phyloP scores from a whole-genome alignment of 92 coral and sea anemone genomes.

The Siderastrea radians region DNA sequence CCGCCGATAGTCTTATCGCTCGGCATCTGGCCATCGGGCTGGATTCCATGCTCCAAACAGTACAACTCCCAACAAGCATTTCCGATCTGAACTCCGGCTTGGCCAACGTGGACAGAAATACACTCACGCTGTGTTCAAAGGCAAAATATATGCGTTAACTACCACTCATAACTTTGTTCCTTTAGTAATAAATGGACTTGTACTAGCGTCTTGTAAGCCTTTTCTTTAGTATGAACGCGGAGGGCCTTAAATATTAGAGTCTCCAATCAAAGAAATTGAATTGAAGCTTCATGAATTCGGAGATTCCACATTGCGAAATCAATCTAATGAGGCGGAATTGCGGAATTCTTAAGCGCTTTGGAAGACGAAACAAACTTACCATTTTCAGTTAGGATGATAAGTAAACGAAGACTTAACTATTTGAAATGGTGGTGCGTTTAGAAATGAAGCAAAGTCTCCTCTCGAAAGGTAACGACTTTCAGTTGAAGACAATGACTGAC shows the following conservation, averaged over 20 bases:
- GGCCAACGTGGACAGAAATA: constrained; percentile 95
- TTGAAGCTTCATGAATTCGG: no score
- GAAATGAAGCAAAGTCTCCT: not conserved
- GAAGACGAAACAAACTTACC: not conserved
- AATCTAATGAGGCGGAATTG: no score
- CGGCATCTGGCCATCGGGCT: constrained; percentile 95
- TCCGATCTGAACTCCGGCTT: constrained; percentile 96
- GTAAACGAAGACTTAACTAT: not conserved
- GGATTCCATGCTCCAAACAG: constrained; percentile 97
- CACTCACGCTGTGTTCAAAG: constrained; percentile 83
- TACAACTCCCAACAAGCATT: constrained; percentile 99
- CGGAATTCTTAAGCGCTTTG: no score
- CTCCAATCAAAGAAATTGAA: no score
- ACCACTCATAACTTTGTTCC: no score
- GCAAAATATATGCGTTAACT: not conserved
- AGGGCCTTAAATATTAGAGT: no score
- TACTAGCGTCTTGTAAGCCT: no score
- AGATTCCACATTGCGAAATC: no score
- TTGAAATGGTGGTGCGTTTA: not conserved
- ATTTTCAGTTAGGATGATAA: not conserved
- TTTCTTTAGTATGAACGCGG: no score
- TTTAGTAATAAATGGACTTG: no score
- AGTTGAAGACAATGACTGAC: not conserved
- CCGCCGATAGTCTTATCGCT: constrained; percentile 80
- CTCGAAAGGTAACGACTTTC: constrained; percentile 10